Percentiles rank a stretch among this genome's conserved stretches.
Conservation (phyloP, 2,888 invertebrate species). For the Peribatodes rhomboidaria region DNA sequence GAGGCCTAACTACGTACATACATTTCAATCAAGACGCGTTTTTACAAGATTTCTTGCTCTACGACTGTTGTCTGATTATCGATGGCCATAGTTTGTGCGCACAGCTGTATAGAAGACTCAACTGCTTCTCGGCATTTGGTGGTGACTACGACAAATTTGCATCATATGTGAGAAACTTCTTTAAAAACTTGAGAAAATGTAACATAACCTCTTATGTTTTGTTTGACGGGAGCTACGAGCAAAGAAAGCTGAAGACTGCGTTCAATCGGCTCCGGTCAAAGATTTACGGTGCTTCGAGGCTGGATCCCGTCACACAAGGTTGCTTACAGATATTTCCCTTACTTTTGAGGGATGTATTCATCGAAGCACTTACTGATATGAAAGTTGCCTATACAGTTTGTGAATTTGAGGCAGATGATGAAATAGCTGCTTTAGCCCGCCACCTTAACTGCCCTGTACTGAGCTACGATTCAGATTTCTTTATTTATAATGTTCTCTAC, state of each 20-base stretch:
- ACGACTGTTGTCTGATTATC: slow-evolving; percentile 90
- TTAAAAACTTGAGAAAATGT: slow-evolving; percentile 89
- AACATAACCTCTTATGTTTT: slow-evolving; percentile 91
- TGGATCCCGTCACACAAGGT: slow-evolving; percentile 86
- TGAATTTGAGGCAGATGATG: slow-evolving; percentile 96
- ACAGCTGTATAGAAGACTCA: slow-evolving; percentile 88
- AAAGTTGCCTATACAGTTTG: slow-evolving; percentile 90
- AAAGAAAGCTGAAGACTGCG: slow-evolving; percentile 90
- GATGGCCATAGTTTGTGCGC: slow-evolving; percentile 93
- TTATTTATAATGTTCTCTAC: slow-evolving; percentile 93
- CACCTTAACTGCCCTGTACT: slow-evolving; percentile 94
- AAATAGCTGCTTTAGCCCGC: slow-evolving; percentile 93
- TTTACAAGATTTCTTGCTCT: slow-evolving; percentile 88
- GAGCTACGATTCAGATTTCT: slow-evolving; percentile 98
- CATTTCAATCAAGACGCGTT: slow-evolving; percentile 88
- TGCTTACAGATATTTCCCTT: slow-evolving; percentile 90
- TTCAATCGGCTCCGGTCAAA: slow-evolving; percentile 86
- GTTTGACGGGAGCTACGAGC: slow-evolving; percentile 93
- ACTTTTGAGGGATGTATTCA: slow-evolving; percentile 91
- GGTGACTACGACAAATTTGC: slow-evolving; percentile 94
- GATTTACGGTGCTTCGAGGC: slow-evolving; percentile 84
- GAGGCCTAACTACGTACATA: slow-evolving; percentile 94
- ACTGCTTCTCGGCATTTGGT: slow-evolving; percentile 91
- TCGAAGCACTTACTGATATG: slow-evolving; percentile 89
- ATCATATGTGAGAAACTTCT: slow-evolving; percentile 88